Evolutionary conservation across 1,140 invertebrate species (phyloP).

Genomic region (Solen grandis): DNA sequence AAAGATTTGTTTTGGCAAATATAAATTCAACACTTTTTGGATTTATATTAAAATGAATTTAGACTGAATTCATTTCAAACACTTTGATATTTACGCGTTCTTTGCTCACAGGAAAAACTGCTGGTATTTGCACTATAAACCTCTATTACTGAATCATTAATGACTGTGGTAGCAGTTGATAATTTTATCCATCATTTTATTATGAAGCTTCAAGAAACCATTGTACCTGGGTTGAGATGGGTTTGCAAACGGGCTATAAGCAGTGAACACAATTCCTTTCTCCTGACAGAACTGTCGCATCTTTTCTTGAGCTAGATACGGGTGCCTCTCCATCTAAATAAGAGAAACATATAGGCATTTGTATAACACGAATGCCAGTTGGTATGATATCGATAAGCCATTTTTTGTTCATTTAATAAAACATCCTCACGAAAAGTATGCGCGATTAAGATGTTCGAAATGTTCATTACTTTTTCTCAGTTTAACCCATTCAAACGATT

Average conservation of each 20-base stretch:
- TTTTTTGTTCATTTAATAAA: not conserved
- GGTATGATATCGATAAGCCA: not conserved
- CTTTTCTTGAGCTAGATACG: constrained; percentile 40
- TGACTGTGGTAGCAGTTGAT: not conserved
- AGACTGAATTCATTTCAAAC: too few species aligned
- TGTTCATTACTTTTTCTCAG: not conserved
- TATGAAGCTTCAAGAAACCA: too few species aligned
- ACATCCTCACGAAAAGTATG: not conserved
- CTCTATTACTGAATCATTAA: not conserved
- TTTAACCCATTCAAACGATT: not conserved
- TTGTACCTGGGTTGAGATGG: constrained; percentile 49
- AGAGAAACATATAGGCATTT: not conserved
- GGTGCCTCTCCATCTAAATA: constrained; percentile 43
- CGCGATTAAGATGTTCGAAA: not conserved
- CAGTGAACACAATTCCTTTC: constrained; percentile 36
- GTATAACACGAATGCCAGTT: not conserved
- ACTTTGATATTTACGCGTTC: too few species aligned
- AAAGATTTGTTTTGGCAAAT: too few species aligned
- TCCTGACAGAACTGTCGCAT: constrained; percentile 37
- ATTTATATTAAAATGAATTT: too few species aligned
- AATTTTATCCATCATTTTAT: not conserved
- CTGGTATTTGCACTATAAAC: too few species aligned
- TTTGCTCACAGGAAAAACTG: not conserved
- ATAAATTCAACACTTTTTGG: too few species aligned
- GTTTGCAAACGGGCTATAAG: constrained; percentile 49